A percentile compares a stretch with the other conserved stretches of the same genome.
Evolutionary conservation across 2,888 invertebrate species (phyloP).

Genomic region (Mesorhabditis sp.): DNA sequence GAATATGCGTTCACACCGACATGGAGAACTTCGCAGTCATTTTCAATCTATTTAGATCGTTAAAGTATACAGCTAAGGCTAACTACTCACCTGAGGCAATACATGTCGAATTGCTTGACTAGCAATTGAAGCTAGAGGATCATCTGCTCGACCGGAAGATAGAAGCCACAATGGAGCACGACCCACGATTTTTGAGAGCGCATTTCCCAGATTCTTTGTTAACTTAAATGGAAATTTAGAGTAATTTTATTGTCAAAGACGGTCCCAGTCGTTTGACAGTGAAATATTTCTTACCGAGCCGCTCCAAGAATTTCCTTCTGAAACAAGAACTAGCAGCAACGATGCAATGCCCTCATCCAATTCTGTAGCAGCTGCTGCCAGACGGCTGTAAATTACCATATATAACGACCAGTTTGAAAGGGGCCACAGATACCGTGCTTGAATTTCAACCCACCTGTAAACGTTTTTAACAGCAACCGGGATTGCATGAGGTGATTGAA

Average conservation of each 20-base stretch:
- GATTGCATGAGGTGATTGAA: slow-evolving; percentile 24
- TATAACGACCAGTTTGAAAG: too few relatives aligned
- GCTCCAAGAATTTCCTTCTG: slow-evolving; percentile 40
- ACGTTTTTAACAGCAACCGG: slow-evolving; percentile 46
- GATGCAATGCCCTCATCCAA: slow-evolving; percentile 52
- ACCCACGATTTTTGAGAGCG: slow-evolving; percentile 28
- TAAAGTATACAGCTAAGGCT: too few relatives aligned
- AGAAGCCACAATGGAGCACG: slow-evolving; percentile 40
- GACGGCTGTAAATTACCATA: slow-evolving; percentile 33
- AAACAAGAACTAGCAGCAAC: slow-evolving; percentile 42
- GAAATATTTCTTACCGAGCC: slow-evolving; percentile 26
- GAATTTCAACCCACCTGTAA: not conserved
- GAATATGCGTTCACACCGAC: slow-evolving; percentile 12
- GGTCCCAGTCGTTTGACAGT: slow-evolving; percentile 15
- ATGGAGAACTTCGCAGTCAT: slow-evolving; percentile 12
- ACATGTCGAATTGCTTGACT: slow-evolving; percentile 33
- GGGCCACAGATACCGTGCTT: too few relatives aligned
- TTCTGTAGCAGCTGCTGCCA: slow-evolving; percentile 43
- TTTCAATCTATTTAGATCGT: not conserved
- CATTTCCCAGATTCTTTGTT: slow-evolving; percentile 20
- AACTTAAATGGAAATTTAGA: slow-evolving; percentile 9
- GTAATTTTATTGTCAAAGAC: slow-evolving; percentile 16
- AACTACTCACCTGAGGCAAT: slow-evolving; percentile 29
- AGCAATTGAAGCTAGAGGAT: slow-evolving; percentile 40
- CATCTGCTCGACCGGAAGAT: slow-evolving; percentile 39